These are phyloP conservation scores for Nylanderia fulva DNA, from an alignment of 1,140 invertebrate species.

Conservation along the genomic window DNA sequence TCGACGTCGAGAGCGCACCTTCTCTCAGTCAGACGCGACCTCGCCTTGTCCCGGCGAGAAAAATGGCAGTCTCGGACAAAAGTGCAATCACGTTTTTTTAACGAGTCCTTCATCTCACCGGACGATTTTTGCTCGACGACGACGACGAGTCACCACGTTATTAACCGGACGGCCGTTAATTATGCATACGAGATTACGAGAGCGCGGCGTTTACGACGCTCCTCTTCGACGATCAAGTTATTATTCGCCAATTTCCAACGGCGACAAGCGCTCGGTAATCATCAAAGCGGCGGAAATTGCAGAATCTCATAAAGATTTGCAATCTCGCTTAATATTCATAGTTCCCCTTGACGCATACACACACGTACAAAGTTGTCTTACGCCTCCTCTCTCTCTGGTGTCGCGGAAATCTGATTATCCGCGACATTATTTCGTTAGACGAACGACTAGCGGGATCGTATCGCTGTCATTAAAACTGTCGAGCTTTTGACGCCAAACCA, in stretches of 20 bases:
- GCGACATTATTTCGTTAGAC: constrained; percentile 50
- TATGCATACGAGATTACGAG: constrained; percentile 42
- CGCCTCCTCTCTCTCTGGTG: constrained; percentile 24
- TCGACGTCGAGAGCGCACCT: constrained; percentile 11
- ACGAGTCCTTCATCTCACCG: constrained; percentile 13
- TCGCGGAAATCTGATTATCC: constrained; percentile 52
- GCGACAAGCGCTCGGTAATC: constrained; percentile 30
- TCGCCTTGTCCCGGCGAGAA: background rate
- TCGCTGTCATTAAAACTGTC: constrained; percentile 39
- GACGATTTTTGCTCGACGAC: background rate
- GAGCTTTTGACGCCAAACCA: constrained; percentile 23
- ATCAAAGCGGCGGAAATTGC: constrained; percentile 58
- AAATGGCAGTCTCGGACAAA: constrained; percentile 16
- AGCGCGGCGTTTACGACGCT: constrained; percentile 32
- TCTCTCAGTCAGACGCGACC: background rate
- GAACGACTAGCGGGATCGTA: constrained; percentile 3
- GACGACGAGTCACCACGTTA: background rate
- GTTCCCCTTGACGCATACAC: constrained; percentile 7
- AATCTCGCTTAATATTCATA: constrained; percentile 61
- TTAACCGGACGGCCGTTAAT: constrained; percentile 30
- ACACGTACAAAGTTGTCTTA: background rate
- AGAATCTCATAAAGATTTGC: constrained; percentile 53
- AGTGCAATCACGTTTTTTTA: constrained; percentile 12
- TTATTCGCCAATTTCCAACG: constrained; percentile 48
- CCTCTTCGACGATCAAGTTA: constrained; percentile 42